Conservation (phyloP, 2,888 invertebrate genomes). For the Eupithecia insigniata region DNA sequence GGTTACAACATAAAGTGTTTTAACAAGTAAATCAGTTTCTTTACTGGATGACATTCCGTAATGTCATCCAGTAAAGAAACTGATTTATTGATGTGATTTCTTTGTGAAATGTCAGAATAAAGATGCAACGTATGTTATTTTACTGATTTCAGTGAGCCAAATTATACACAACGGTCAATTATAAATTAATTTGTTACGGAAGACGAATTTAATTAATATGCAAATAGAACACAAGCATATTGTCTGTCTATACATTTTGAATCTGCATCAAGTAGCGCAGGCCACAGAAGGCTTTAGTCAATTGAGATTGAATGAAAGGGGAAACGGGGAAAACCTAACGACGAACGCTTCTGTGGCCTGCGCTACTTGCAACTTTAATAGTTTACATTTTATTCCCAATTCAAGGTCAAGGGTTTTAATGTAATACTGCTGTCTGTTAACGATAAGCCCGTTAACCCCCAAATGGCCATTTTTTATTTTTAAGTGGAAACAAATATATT, state of each 20-base stretch:
- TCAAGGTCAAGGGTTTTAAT: neutral
- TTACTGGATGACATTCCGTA: neutral
- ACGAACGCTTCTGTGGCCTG: too few relatives aligned
- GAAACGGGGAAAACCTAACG: too few relatives aligned
- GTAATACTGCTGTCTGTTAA: too few relatives aligned
- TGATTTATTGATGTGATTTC: too few relatives aligned
- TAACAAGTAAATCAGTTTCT: neutral
- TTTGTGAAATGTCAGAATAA: neutral
- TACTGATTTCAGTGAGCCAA: slow-evolving; percentile 1
- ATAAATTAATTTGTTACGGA: slow-evolving; percentile 10
- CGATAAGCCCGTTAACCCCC: too few relatives aligned
- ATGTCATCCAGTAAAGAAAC: too few relatives aligned
- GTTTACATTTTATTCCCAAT: neutral
- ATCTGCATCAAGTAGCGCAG: too few relatives aligned
- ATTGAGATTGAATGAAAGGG: too few relatives aligned
- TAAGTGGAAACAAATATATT: too few relatives aligned
- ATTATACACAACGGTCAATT: slow-evolving; percentile 1
- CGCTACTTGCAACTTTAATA: too few relatives aligned
- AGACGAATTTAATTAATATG: neutral
- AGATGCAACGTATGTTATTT: neutral
- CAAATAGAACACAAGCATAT: neutral
- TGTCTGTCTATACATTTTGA: neutral
- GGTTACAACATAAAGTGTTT: neutral
- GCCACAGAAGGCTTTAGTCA: too few relatives aligned
- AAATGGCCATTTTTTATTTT: too few relatives aligned